Base-by-base conservation (phyloP, 2,888 invertebrate genomes). In the Drosophila planitibia region DNA sequence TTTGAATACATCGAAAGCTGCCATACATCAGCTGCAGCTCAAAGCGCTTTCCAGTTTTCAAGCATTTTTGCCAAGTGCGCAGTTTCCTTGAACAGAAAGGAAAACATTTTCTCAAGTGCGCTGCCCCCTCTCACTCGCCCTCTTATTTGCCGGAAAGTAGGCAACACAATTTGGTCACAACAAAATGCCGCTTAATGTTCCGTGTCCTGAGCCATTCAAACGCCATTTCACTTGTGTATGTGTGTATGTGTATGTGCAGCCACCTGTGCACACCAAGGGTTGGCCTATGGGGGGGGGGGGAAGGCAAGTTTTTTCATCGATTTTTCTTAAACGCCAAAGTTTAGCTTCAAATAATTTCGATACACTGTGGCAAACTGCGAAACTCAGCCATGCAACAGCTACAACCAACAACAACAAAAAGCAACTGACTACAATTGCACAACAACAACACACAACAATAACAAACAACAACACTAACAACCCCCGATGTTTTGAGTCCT, bases 121-220 rank as follows among this genome's bases (percentile, higher is more conserved):
- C 44, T 41, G 59, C n/a, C n/a, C 52, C 33, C 30, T 1, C 12
- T 28, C 28, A 25, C n/a, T n/a, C 3, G 9, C 3, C 2, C 7
- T 22, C 25, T 0, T 19, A 4, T 28, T 51, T 28, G 28, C 60
- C 28, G 51, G 49, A 68, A 87, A 71, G 82, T 86, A 66, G 86
- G 70, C 86, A 83, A 70, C 81, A 69, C 65, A 74, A 70, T 81
- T 80, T 72, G 69, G 78, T 82, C 89, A 80, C 79, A 85, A 90
- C 87, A 89, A 87, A 87, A 87, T 80, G 89, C 75, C 89, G 86
- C 76, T 90, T 87, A 88, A 90, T 90, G 86, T 83, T 76, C 80
- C 86, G 74, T 88, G 77, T 76, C 82, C 75, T 76, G 61, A 55
- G 53, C 72, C 52, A 71, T 69, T 70, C 57, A 71, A 63, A 52